These are phyloP conservation scores for Schlechtendalia chinensis DNA, from an alignment of 1,140 invertebrate species.

Conservation along the genomic window DNA sequence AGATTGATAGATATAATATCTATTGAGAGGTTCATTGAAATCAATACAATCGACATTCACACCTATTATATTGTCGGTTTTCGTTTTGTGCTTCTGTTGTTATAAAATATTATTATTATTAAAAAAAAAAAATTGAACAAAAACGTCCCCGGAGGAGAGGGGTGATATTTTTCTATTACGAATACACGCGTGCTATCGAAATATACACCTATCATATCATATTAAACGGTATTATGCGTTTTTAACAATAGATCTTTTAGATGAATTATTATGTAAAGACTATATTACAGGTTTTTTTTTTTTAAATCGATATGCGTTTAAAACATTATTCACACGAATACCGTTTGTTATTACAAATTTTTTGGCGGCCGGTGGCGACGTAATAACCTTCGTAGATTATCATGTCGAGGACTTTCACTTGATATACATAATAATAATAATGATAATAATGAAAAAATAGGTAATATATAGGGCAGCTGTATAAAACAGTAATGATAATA, in stretches of 20 bases:
- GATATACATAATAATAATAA: slow-evolving; percentile 12
- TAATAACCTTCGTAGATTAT: slow-evolving; percentile 17
- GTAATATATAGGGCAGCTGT: background rate
- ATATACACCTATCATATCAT: slow-evolving; percentile 23
- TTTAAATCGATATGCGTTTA: background rate
- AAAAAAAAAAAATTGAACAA: too few species aligned
- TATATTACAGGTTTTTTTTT: slow-evolving; percentile 1
- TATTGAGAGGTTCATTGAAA: background rate
- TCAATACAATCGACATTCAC: slow-evolving; percentile 6
- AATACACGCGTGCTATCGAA: slow-evolving; percentile 7
- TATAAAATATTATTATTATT: background rate
- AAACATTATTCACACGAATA: background rate
- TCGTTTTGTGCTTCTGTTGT: background rate
- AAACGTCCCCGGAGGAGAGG: background rate
- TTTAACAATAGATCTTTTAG: background rate
- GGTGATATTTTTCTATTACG: background rate
- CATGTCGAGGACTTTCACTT: slow-evolving; percentile 20
- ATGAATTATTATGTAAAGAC: background rate
- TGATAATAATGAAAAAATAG: too few species aligned
- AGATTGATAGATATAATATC: too few species aligned
- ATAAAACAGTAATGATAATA: slow-evolving; percentile 9
- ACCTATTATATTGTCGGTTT: background rate
- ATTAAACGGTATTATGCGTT: slow-evolving; percentile 14
- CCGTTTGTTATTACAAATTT: background rate
- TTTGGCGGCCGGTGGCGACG: background rate